Percentiles rank a stretch among this genome's conserved stretches.
Conservation (phyloP, 2,797 vertebrate species). For the Propithecus perrieri region DNA sequence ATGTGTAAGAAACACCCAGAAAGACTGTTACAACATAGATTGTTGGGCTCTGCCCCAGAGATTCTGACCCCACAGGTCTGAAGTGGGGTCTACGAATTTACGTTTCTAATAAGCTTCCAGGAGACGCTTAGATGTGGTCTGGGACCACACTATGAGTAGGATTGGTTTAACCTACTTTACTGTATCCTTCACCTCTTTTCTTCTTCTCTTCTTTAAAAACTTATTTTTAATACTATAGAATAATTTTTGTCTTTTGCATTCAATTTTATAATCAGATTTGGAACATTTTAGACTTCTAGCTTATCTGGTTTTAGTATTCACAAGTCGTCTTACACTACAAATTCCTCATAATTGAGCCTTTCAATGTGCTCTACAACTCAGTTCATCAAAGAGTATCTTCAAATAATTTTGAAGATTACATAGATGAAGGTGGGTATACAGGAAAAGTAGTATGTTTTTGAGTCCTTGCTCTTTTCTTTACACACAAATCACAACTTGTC, state of each 20-base stretch:
- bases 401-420: background rate
- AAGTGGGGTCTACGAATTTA: background rate
- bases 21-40: background rate
- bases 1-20: background rate
- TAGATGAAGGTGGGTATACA: background rate
- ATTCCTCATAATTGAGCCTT: background rate
- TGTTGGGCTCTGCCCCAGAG: background rate
- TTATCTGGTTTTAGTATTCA: background rate
- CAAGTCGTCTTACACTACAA: background rate
- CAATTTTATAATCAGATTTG: background rate
- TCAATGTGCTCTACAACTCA: background rate
- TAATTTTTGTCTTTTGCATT: background rate
- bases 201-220: background rate
- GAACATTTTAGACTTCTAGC: background rate
- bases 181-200: background rate
- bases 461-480: background rate
- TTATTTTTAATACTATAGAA: background rate
- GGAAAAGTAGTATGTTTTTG: background rate
- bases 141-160: background rate
- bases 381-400: background rate
- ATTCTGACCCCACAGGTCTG: background rate
- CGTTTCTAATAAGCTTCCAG: background rate
- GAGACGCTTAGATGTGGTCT: background rate
- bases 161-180: background rate
- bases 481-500: background rate